Conservation (phyloP, 2,888 invertebrate genomes). For the Lydus trimaculatus region DNA sequence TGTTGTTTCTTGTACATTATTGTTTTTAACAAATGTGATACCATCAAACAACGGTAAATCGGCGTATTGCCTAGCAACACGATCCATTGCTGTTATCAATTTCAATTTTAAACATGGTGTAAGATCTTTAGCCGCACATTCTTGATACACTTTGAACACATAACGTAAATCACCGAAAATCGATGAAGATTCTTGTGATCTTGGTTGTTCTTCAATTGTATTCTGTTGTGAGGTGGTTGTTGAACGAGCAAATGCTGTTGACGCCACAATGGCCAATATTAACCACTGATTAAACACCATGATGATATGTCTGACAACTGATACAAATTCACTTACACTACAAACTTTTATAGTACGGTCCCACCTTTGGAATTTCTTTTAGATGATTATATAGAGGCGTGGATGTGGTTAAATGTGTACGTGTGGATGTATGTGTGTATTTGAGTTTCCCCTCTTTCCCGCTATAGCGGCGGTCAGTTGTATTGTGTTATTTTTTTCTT, state of each 20-base stretch:
- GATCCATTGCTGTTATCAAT: conserved; percentile 78
- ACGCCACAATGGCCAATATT: conserved; percentile 65
- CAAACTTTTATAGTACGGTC: conserved; percentile 55
- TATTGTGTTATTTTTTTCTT: conserved; percentile 29
- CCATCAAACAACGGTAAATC: conserved; percentile 76
- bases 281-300: conserved; percentile 67
- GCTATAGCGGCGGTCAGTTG: conserved; percentile 19
- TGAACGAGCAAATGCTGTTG: conserved; percentile 64
- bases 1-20: conserved; percentile 59
- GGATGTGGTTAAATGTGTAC: conserved; percentile 17
- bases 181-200: conserved; percentile 51
- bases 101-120: conserved; percentile 81
- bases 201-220: conserved; percentile 53
- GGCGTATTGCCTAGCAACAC: conserved; percentile 69
- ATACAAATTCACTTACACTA: conserved; percentile 59
- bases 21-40: conserved; percentile 76
- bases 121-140: conserved; percentile 75
- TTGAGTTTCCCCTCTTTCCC: conserved; percentile 29
- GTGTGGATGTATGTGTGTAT: background rate
- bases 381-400: conserved; percentile 33
- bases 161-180: conserved; percentile 73
- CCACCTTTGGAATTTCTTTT: conserved; percentile 53
- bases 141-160: conserved; percentile 81
- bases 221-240: conserved; percentile 62
- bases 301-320: conserved; percentile 50